A percentile compares a stretch with the other conserved stretches of the same genome.
phyloP scores from a whole-genome alignment of 2,113 vertebrate species.

The Cyprinodon tularosa region DNA sequence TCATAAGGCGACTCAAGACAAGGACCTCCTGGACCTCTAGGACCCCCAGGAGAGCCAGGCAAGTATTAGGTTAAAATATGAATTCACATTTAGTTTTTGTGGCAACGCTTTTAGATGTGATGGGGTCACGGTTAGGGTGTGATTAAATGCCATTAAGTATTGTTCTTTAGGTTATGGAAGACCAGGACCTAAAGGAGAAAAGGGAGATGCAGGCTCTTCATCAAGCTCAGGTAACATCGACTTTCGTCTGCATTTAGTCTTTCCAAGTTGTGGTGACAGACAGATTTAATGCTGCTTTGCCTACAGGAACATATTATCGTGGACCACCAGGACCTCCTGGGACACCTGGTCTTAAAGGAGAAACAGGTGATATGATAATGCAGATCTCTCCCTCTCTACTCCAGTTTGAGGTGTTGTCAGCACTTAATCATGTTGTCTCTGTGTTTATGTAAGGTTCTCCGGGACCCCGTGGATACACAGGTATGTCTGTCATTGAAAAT shows the following conservation, averaged over 20 bases:
- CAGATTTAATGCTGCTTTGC: conserved; percentile 13
- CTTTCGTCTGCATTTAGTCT: not conserved
- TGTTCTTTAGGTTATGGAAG: conserved; percentile 82
- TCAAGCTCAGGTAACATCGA: conserved; percentile 81
- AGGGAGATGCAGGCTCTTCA: conserved; percentile 80
- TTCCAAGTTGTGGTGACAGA: not conserved
- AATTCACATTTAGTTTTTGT: not conserved
- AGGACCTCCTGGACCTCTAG: conserved; percentile 83
- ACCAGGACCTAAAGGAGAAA: conserved; percentile 87
- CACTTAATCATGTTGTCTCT: conserved; percentile 4
- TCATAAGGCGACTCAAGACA: conserved; percentile 72
- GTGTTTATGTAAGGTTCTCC: conserved; percentile 72
- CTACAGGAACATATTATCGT: conserved; percentile 81
- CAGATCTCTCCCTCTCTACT: not conserved
- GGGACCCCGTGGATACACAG: conserved; percentile 85
- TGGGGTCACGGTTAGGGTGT: not conserved
- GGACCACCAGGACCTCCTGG: conserved; percentile 81
- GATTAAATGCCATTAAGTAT: not conserved
- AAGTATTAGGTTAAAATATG: conserved; percentile 24
- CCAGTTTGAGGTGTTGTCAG: not conserved
- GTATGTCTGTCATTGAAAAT: conserved; percentile 55
- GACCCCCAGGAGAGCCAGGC: conserved; percentile 85
- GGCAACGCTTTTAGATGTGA: not conserved
- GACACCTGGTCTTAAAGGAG: conserved; percentile 83
- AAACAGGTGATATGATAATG: conserved; percentile 73